Conservation (phyloP, 35 echinoderm and acorn worm genomes). For the Acanthaster planci region DNA sequence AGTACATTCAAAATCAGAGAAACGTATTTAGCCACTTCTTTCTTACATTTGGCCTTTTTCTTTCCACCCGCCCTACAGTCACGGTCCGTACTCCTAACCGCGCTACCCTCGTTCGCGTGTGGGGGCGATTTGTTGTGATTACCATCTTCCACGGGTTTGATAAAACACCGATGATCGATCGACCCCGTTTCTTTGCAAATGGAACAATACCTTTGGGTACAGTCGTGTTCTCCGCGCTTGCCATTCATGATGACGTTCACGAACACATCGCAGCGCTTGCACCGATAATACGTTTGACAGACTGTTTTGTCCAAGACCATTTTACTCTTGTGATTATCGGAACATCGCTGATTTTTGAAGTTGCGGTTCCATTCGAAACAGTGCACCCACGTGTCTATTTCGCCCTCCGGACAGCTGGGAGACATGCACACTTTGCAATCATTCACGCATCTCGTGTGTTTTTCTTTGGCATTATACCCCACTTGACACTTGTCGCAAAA, state of each 20-base stretch:
- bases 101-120: neutral
- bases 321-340: constrained; percentile 20
- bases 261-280: constrained; percentile 26
- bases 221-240: constrained; percentile 14
- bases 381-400: neutral
- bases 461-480: constrained; percentile 27
- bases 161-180: constrained; percentile 35
- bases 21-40: constrained; percentile 41
- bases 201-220: constrained; percentile 23
- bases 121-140: neutral
- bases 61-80: neutral
- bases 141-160: neutral
- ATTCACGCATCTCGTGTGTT: constrained; percentile 28
- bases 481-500: constrained; percentile 49
- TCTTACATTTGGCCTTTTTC: neutral
- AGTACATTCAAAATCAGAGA: constrained; percentile 74
- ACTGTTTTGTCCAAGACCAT: neutral
- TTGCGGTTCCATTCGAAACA: constrained; percentile 35
- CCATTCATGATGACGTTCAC: neutral
- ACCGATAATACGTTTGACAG: constrained; percentile 35
- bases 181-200: constrained; percentile 7
- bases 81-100: neutral
- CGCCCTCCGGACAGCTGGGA: neutral
- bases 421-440: constrained; percentile 8
- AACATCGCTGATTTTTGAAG: constrained; percentile 44